A percentile compares a stretch with the other conserved stretches of the same genome.
Evolutionary conservation across 2,797 vertebrate species (phyloP).

Genomic region (Rousettus madagascariensis): DNA sequence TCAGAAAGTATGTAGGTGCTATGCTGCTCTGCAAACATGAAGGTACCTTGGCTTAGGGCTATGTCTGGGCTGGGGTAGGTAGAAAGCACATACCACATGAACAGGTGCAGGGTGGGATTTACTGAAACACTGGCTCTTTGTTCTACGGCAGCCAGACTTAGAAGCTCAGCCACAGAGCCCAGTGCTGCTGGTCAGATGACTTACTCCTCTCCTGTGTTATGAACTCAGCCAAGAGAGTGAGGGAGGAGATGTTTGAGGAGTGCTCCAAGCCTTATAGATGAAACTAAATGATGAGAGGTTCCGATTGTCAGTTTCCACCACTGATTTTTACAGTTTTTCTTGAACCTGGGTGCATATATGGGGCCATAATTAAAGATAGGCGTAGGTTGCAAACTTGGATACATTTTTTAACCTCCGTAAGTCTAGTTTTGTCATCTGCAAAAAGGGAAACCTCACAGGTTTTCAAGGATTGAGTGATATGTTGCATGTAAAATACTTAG

Average conservation of each 20-base stretch:
- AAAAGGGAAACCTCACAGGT: not conserved
- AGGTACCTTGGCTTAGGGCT: not conserved
- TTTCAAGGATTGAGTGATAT: not conserved
- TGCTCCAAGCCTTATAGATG: not conserved
- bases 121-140: conserved; percentile 47
- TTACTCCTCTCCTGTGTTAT: not conserved
- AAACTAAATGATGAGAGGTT: not conserved
- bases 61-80: not conserved
- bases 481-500: not conserved
- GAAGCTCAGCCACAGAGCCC: not conserved
- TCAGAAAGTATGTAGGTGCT: not conserved
- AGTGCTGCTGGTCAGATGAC: not conserved
- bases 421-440: not conserved
- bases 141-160: not conserved
- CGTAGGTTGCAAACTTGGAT: not conserved
- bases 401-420: not conserved
- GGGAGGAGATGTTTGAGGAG: not conserved
- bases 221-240: not conserved
- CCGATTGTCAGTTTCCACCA: not conserved
- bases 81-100: not conserved
- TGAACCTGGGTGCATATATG: not conserved
- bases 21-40: not conserved
- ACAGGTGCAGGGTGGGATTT: not conserved
- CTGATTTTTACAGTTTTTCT: not conserved
- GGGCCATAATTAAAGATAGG: not conserved